Evolutionary conservation across 1,140 invertebrate species (phyloP).

Genomic region (Drosophila subpulchrella): DNA sequence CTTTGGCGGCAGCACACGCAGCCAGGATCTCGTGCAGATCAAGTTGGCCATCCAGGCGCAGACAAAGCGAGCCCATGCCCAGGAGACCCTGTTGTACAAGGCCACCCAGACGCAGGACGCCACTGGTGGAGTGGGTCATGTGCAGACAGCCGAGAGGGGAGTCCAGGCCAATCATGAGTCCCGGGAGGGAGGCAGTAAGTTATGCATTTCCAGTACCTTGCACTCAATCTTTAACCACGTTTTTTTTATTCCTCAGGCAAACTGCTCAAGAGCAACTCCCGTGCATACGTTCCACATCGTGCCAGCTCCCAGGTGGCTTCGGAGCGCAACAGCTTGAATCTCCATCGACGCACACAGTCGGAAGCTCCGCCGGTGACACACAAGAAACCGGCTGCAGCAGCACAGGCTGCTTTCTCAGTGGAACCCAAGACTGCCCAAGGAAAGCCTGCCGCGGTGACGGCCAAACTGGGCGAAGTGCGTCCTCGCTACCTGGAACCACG

Average conservation of each 20-base stretch:
- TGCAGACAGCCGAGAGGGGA: constrained; percentile 74
- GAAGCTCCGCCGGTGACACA: constrained; percentile 67
- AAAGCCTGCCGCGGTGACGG: constrained; percentile 36
- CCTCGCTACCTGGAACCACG: constrained; percentile 86
- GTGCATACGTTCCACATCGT: constrained; percentile 73
- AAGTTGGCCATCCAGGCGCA: constrained; percentile 87
- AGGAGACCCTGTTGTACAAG: constrained; percentile 76
- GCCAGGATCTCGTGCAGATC: constrained; percentile 86
- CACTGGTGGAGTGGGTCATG: constrained; percentile 24
- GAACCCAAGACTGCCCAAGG: constrained; percentile 12
- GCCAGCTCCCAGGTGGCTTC: constrained; percentile 61
- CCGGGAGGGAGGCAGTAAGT: constrained; percentile 68
- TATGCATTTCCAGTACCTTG: not conserved
- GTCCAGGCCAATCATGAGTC: constrained; percentile 75
- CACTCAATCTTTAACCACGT: not conserved
- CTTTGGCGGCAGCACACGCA: constrained; percentile 83
- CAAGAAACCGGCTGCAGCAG: constrained; percentile 20
- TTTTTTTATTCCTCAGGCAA: constrained; percentile 30
- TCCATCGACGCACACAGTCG: constrained; percentile 74
- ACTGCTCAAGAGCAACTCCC: constrained; percentile 69
- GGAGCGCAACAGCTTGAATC: constrained; percentile 65
- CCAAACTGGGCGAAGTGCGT: constrained; percentile 84
- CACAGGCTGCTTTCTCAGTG: not conserved
- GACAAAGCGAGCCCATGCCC: constrained; percentile 73
- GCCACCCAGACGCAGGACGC: constrained; percentile 75